Conservation (phyloP, 2,888 invertebrate genomes). For the Nymphalis polychloros region DNA sequence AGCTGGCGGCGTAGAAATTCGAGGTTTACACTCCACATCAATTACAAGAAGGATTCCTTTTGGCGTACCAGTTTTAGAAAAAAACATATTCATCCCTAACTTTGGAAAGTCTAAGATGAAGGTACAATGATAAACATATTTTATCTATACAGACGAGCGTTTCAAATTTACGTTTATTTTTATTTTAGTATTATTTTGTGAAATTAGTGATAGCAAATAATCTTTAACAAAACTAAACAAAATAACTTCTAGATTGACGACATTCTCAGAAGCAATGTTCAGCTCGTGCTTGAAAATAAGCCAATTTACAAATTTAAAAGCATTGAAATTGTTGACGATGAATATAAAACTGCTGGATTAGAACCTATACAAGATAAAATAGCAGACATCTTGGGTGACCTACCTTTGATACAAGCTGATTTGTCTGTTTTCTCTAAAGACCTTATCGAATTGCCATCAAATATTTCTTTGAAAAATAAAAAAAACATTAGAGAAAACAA, state of each 20-base stretch:
- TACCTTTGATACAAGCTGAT: slow-evolving; percentile 86
- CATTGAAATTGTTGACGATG: slow-evolving; percentile 78
- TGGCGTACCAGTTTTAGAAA: too few relatives aligned
- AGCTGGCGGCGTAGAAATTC: too few relatives aligned
- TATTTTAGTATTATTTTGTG: not conserved
- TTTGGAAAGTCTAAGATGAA: too few relatives aligned
- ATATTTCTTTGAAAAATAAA: slow-evolving; percentile 83
- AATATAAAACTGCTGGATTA: slow-evolving; percentile 73
- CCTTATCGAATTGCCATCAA: slow-evolving; percentile 67
- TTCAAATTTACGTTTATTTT: too few relatives aligned
- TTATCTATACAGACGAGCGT: too few relatives aligned
- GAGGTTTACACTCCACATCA: too few relatives aligned
- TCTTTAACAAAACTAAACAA: too few relatives aligned
- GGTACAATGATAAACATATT: too few relatives aligned
- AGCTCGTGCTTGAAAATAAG: slow-evolving; percentile 87
- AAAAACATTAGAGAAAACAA: slow-evolving; percentile 80
- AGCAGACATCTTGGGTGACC: slow-evolving; percentile 83
- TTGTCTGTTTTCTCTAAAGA: slow-evolving; percentile 81
- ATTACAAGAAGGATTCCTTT: too few relatives aligned
- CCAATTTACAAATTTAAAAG: slow-evolving; percentile 83
- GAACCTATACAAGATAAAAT: slow-evolving; percentile 80
- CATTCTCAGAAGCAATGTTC: slow-evolving; percentile 83
- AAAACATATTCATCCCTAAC: too few relatives aligned
- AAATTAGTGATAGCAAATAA: too few relatives aligned
- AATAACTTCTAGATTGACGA: slow-evolving; percentile 62